Evolutionary conservation across 2,797 vertebrate species (phyloP), one percentile per base, ranked within the genome.

Genomic region (Pitangus sulphuratus): DNA sequence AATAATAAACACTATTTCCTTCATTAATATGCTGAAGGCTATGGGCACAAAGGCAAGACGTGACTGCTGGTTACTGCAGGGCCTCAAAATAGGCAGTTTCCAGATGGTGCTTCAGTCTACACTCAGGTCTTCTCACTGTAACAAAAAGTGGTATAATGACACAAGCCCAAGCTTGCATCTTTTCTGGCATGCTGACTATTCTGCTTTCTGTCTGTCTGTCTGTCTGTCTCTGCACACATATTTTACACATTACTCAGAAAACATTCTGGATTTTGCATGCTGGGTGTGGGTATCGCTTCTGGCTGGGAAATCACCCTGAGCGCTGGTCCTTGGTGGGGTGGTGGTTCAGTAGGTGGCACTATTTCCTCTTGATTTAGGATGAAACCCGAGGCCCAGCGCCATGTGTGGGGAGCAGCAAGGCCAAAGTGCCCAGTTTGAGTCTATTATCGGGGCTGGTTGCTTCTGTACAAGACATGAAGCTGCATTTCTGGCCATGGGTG

Each of bases 261-360:
- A 51, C 8, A 14, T 0, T 11, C 28, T 48, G 54, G 35, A 13
- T 66, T 70, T 87, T 18, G 11, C 37, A 6, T 3, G 37, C 17
- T 12, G 42, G 33, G 9, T 1, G 5, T n/a, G 76, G 25, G 28
- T 51, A 33, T 40, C 20, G 5, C 26, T 31, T 1, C 14, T 30
- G 72, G 30, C 45, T 25, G 48, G 53, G 78, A 56, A 35, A n/a
- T 45, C 37, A 6, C 50, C 44, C 48, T 4, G 37, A 31, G 54
- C 71, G 1, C 33, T 35, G 69, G 56, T n/a, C 9, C 39, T 16
- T 71, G 84, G 47, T n/a, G 58, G 80, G 90, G 66, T 44, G 62
- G 8, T 24, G 78, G 19, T 65, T 96, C 96, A 90, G 93, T 84
- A 97, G 95, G 60, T 95, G 90, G 93, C 93, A 79, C 79, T 66